phyloP scores from a whole-genome alignment of 2,888 invertebrate species.

The Hirtodrosophila histrioides region DNA sequence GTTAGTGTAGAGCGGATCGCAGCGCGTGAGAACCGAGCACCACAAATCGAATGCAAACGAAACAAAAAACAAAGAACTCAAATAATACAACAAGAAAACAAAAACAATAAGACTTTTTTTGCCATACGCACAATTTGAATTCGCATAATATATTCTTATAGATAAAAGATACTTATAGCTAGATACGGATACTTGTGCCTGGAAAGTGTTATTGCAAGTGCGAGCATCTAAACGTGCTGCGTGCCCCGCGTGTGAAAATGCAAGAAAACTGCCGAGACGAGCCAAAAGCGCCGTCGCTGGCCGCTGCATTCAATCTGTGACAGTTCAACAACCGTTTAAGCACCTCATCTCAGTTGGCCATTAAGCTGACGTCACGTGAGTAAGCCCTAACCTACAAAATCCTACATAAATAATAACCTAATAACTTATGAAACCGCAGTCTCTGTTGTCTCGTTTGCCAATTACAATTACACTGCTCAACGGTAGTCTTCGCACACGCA shows the following conservation, averaged over 20 bases:
- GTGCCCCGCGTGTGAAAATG: conserved; percentile 35
- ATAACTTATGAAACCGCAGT: not conserved
- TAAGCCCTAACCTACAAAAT: too few species aligned
- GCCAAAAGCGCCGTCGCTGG: conserved; percentile 18
- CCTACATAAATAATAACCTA: too few species aligned
- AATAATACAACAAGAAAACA: conserved; percentile 9
- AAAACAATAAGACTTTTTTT: conserved; percentile 30
- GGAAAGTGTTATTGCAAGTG: conserved; percentile 19
- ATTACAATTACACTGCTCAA: too few species aligned
- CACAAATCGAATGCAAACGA: conserved; percentile 46
- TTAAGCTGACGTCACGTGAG: too few species aligned
- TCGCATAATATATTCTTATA: conserved; percentile 4
- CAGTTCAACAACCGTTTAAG: not conserved
- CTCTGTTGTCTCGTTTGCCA: too few species aligned
- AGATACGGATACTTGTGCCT: too few species aligned
- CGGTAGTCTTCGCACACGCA: too few species aligned
- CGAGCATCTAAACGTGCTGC: not conserved
- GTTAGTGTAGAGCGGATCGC: conserved; percentile 83
- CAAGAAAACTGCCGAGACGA: conserved; percentile 1
- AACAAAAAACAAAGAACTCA: conserved; percentile 27
- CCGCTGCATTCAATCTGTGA: conserved; percentile 21
- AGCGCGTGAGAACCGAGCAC: conserved; percentile 71
- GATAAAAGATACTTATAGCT: conserved; percentile 5
- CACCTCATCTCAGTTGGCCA: not conserved
- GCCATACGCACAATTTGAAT: conserved; percentile 25